phyloP scores from a whole-genome alignment of 2,888 invertebrate species.

The Chouioia cunea region DNA sequence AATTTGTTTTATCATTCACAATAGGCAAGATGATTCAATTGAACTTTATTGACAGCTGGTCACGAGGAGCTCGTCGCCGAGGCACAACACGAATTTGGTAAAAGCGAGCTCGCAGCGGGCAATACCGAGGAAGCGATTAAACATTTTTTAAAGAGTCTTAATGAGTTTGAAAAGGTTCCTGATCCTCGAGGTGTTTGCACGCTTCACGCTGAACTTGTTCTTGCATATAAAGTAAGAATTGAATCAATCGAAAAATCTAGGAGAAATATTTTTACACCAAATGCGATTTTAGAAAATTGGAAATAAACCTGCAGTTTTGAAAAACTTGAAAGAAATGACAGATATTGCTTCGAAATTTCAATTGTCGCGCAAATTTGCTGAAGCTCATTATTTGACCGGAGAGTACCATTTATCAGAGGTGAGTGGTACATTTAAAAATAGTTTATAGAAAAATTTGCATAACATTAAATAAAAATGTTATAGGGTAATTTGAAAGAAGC shows the following conservation, averaged over 20 bases:
- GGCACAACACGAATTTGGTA: constrained; percentile 55
- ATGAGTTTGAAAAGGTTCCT: constrained; percentile 51
- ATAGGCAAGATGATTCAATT: no score
- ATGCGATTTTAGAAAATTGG: constrained; percentile 51
- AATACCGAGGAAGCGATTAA: constrained; percentile 52
- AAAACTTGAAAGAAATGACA: constrained; percentile 51
- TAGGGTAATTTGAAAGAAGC: constrained; percentile 54
- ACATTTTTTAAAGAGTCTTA: constrained; percentile 54
- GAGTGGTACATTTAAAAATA: constrained; percentile 8
- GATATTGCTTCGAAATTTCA: constrained; percentile 51
- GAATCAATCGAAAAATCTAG: constrained; percentile 11
- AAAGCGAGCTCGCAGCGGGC: constrained; percentile 49
- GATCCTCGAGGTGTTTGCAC: constrained; percentile 56
- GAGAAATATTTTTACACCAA: not conserved
- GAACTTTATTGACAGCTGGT: constrained; percentile 48
- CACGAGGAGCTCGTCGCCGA: constrained; percentile 51
- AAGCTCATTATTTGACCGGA: constrained; percentile 58
- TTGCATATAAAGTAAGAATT: constrained; percentile 55
- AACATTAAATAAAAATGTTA: not conserved
- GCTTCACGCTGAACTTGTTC: constrained; percentile 56
- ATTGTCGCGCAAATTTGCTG: constrained; percentile 54
- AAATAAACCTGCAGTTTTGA: constrained; percentile 53
- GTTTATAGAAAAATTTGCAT: not conserved
- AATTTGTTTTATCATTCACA: not conserved
- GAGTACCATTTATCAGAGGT: constrained; percentile 57